Percentiles rank a stretch among this genome's conserved stretches.
Evolutionary conservation across 2,888 invertebrate species (phyloP).

Genomic region (Scaptomyza caliginosa): DNA sequence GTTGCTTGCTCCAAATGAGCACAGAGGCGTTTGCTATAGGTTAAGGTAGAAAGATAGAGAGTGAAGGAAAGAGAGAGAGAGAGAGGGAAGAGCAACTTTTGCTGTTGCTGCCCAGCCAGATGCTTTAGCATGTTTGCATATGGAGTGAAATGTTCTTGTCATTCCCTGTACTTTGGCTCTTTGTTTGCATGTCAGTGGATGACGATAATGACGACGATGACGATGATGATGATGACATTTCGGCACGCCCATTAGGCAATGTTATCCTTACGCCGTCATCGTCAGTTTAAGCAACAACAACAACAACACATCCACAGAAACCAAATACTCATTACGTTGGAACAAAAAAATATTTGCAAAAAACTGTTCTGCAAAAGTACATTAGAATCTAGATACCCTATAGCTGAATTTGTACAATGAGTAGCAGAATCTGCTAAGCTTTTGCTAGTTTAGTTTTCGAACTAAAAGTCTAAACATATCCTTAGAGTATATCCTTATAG

Average conservation of each 20-base stretch:
- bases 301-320: slow-evolving; percentile 27
- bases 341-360: slow-evolving; percentile 14
- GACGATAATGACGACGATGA: slow-evolving; percentile 10
- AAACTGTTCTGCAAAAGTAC: too few relatives aligned
- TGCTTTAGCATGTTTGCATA: slow-evolving; percentile 49
- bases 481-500: too few relatives aligned
- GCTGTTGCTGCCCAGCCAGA: slow-evolving; percentile 6
- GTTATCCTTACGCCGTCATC: slow-evolving; percentile 20
- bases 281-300: slow-evolving; percentile 21
- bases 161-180: slow-evolving; percentile 38
- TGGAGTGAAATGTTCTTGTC: slow-evolving; percentile 52
- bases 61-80: background rate
- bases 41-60: slow-evolving; percentile 5
- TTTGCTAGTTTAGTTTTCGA: too few relatives aligned
- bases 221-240: background rate
- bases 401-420: too few relatives aligned
- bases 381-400: too few relatives aligned
- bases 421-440: background rate
- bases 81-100: slow-evolving; percentile 2
- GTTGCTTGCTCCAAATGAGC: slow-evolving; percentile 29
- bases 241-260: slow-evolving; percentile 18
- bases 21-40: slow-evolving; percentile 2
- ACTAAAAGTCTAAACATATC: too few relatives aligned
- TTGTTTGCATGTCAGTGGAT: slow-evolving; percentile 31
- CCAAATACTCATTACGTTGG: slow-evolving; percentile 60